phyloP scores from a whole-genome alignment of 1,140 invertebrate species.

The Apis mellifera region DNA sequence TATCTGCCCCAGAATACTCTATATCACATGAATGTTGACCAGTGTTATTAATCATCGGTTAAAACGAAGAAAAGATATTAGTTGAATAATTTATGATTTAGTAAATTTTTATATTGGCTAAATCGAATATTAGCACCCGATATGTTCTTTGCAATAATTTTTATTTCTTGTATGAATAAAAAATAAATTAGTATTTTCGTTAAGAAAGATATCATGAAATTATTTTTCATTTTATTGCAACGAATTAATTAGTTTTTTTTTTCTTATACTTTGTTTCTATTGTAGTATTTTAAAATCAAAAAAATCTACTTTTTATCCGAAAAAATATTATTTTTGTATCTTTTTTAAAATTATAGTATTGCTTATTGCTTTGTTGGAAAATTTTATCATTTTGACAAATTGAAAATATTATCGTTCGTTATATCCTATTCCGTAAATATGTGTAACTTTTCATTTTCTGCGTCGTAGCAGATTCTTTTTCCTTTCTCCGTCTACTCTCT shows the following conservation, averaged over 20 bases:
- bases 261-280: too few relatives aligned
- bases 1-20: neutral
- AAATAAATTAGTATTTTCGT: too few relatives aligned
- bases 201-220: too few relatives aligned
- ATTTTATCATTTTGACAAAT: neutral
- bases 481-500: conserved; percentile 26
- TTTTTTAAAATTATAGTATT: neutral
- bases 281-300: too few relatives aligned
- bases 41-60: conserved; percentile 11
- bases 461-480: conserved; percentile 23
- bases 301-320: too few relatives aligned
- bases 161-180: neutral
- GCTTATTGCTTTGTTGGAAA: neutral
- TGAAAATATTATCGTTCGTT: neutral
- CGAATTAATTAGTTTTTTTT: too few relatives aligned
- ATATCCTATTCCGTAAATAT: neutral
- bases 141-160: neutral
- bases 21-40: conserved; percentile 3
- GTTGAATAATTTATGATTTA: neutral
- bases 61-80: neutral
- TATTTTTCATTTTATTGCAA: too few relatives aligned
- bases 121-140: neutral
- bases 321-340: neutral
- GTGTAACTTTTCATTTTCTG: conserved; percentile 7
- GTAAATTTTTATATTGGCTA: neutral